A percentile compares a stretch with the other conserved stretches of the same genome.
phyloP scores from a whole-genome alignment of 2,888 invertebrate species.

The Sesia bembeciformis region DNA sequence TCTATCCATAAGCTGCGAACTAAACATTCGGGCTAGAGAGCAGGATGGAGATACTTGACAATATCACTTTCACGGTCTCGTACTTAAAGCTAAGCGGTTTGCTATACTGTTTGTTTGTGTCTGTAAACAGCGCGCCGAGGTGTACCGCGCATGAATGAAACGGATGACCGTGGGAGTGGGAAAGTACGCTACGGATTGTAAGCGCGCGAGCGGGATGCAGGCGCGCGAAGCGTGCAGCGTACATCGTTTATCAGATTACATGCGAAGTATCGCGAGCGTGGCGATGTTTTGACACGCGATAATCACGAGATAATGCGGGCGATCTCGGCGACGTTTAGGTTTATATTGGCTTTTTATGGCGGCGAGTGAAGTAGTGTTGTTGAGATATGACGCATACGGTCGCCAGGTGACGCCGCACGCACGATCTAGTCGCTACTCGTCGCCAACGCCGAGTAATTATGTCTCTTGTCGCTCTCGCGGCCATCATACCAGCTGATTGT shows the following conservation, averaged over 20 bases:
- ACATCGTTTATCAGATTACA: constrained; percentile 77
- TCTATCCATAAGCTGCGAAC: constrained; percentile 43
- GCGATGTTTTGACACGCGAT: constrained; percentile 76
- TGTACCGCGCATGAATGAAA: constrained; percentile 75
- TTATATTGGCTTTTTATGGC: constrained; percentile 71
- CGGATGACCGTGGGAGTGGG: constrained; percentile 58
- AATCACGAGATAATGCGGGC: constrained; percentile 74
- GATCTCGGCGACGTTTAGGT: constrained; percentile 70
- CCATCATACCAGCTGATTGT: not conserved
- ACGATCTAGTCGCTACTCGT: not conserved
- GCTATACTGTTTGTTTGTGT: constrained; percentile 75
- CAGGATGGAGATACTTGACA: constrained; percentile 64
- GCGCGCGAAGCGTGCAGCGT: constrained; percentile 65
- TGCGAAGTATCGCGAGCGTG: constrained; percentile 75
- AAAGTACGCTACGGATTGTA: constrained; percentile 20
- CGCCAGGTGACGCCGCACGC: constrained; percentile 30
- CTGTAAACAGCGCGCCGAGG: constrained; percentile 72
- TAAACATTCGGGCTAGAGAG: constrained; percentile 52
- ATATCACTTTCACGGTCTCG: constrained; percentile 73
- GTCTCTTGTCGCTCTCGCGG: not conserved
- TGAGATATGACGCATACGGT: constrained; percentile 35
- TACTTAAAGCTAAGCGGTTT: constrained; percentile 75
- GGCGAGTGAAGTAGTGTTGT: constrained; percentile 35
- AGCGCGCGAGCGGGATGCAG: constrained; percentile 34
- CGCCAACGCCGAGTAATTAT: not conserved